Base-by-base conservation (phyloP, 2,888 invertebrate genomes). In the Osmoderma eremita region DNA sequence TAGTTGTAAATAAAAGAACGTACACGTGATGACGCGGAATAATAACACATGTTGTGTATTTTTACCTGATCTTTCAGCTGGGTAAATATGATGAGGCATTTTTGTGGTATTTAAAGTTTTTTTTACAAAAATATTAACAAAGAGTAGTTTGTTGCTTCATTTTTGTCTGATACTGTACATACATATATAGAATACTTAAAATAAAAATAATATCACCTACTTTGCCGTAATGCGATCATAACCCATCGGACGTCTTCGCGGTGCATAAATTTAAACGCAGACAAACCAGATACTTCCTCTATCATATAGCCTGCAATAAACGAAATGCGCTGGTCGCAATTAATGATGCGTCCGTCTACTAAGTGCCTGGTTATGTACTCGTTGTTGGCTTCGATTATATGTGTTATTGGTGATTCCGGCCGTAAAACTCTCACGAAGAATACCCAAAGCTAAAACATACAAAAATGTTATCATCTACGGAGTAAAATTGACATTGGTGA, bases 301-400 rank as follows among this genome's bases (percentile, higher is more conserved):
- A 92, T 90, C 90, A 96, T 89, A 78, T 94, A 94, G 2, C 96
- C 96, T 63, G 93, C 91, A 12, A 95, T 91, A 67, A 93, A 84
- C 5, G 95, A 93, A 78, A 96, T 94, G 78, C 95, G 89, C 79
- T 95, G 95, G 80, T 97, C 97, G 79, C 93, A 93, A 79, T 91
- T 94, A 56, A 95, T 90, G 72, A 97, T 95, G 51, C 91, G 88
- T 0, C 96, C 95, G 83, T 95, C 95, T 62, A 95, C 88, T 65
- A 93, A 85, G 83, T 97, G 96, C 72, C 95, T 87, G 0, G 95
- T 95, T 78, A 93, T 90, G 81, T 96, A 97, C 80, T 96, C 95
- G 76, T 95, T 90, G 67, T 87, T 88, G 5, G 89, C 87, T 75
- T 91, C 90, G 66, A 90, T 80, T 49, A 90, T 78, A 63, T 88